Evolutionary conservation across 2,888 invertebrate species (phyloP).

Genomic region (Pristionchus exspectatus): DNA sequence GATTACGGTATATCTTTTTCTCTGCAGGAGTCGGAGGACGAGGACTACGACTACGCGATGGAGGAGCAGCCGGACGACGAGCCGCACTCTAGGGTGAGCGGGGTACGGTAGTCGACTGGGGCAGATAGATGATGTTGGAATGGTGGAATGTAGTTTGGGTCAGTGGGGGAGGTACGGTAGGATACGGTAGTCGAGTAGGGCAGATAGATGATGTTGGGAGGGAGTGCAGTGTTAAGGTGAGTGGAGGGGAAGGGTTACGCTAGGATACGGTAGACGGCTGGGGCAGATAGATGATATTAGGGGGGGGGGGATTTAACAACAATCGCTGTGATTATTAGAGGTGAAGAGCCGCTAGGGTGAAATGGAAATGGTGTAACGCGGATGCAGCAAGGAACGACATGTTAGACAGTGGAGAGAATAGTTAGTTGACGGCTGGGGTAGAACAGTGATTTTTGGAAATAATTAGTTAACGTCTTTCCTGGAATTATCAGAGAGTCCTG

Average conservation of each 20-base stretch:
- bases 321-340: too few relatives aligned
- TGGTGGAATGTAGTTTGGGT: too few relatives aligned
- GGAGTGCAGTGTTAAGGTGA: too few relatives aligned
- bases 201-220: too few relatives aligned
- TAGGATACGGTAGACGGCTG: too few relatives aligned
- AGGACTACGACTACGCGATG: constrained; percentile 44
- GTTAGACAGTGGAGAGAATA: too few relatives aligned
- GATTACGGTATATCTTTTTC: not conserved
- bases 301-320: too few relatives aligned
- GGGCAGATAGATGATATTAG: too few relatives aligned
- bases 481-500: too few relatives aligned
- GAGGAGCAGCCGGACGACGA: constrained; percentile 37
- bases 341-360: not conserved
- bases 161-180: not conserved
- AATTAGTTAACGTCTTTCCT: not conserved
- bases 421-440: not conserved
- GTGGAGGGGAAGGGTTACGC: not conserved
- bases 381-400: too few relatives aligned
- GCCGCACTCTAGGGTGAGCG: not conserved
- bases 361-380: not conserved
- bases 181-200: not conserved
- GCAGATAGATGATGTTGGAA: too few relatives aligned
- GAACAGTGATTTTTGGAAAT: not conserved
- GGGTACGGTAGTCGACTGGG: not conserved
- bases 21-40: constrained; percentile 29